Evolutionary conservation across 2,113 vertebrate genomes (phyloP), one percentile per base, ranked within the genome.

Genomic region (Climacteris rufus): DNA sequence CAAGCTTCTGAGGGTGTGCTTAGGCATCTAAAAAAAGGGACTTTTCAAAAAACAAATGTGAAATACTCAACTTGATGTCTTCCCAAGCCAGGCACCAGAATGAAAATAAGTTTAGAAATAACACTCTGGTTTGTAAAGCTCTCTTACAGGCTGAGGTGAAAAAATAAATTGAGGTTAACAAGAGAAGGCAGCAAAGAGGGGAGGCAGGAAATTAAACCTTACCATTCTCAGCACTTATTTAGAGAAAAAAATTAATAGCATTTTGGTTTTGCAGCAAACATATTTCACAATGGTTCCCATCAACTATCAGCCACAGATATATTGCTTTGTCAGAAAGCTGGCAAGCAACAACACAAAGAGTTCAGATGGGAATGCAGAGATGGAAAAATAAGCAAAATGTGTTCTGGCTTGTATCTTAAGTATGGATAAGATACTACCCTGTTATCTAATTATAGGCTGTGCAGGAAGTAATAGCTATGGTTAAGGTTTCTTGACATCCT

Each of bases 131-230:
- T 92, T 90, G 39, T 83, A 83, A 87, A 83, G 47, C 50, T 87
- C 33, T 83, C 24, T 93, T 89, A 59, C 30, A 74, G 72, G 60
- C 35, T 47, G 60, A 78, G 80, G 91, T 89, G 80, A 94, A 89
- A 90, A 93, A 95, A 93, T 83, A 95, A 95, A 94, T 93, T 86
- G 91, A 95, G 86, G 93, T 95, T 95, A 94, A 97, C 64, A 80
- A 86, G 59, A 90, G 50, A 89, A 69, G 47, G 42, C 80, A 66
- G 60, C 40, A 66, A 66, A 90, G 47, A 20, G 42, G 30, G 87
- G 39, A 94, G 68, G 39, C 86, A 94, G 94, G 71, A 94, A 94
- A 94, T 94, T 86, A 96, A 95, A 94, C 47, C 54, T 80, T 93
- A 83, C 76, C 19, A 9, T 94, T 93, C 75, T 83, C 71, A 56